These are phyloP conservation scores for Oncopodura yosiiana DNA, from an alignment of 1,140 invertebrate genomes.

Conservation along the genomic window DNA sequence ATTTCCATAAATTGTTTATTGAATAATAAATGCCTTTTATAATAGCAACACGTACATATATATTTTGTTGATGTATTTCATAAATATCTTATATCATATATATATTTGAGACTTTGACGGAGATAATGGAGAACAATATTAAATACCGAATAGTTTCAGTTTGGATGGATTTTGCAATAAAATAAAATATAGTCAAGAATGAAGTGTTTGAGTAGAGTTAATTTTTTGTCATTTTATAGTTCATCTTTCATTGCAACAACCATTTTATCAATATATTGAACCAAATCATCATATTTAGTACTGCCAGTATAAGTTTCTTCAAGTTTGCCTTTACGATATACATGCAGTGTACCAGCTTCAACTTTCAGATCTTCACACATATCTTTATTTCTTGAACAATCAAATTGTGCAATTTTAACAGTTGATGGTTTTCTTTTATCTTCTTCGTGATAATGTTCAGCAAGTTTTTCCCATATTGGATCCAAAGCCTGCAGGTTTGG, in stretches of 20 bases:
- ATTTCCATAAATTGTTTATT: no score
- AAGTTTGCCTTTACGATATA: constrained; percentile 19
- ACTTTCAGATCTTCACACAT: constrained; percentile 48
- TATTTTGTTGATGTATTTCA: no score
- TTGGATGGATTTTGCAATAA: no score
- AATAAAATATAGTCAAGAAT: background rate
- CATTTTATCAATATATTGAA: constrained; percentile 7
- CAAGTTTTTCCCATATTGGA: constrained; percentile 60
- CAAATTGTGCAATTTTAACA: constrained; percentile 58
- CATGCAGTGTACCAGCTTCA: constrained; percentile 6
- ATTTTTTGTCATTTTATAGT: background rate
- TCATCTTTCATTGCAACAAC: constrained; percentile 9
- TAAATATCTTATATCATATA: no score
- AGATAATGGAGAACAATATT: no score
- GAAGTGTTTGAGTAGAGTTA: no score
- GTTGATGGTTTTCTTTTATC: constrained; percentile 29
- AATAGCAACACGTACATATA: no score
- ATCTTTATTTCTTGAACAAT: constrained; percentile 55
- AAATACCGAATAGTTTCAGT: no score
- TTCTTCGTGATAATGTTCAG: constrained; percentile 49
- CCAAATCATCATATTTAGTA: constrained; percentile 21
- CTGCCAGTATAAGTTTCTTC: constrained; percentile 16
- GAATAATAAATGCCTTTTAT: no score
- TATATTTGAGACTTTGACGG: no score
- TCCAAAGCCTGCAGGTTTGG: constrained; percentile 40